phyloP scores from a whole-genome alignment of 2,888 invertebrate genomes.

The Siphonodentalium dalli region DNA sequence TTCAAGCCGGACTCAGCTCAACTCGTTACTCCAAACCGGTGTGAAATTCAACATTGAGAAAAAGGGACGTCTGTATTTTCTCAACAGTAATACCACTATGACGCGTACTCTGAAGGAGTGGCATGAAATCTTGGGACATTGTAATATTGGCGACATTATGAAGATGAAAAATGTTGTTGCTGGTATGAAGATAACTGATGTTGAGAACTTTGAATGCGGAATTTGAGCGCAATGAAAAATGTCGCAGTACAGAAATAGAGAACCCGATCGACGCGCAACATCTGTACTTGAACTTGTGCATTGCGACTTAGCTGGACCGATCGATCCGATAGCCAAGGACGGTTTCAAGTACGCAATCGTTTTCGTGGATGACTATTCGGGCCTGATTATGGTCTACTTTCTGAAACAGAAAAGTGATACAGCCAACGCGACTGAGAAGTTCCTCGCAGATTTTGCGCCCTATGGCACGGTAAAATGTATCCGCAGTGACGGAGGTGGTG shows the following conservation, averaged over 20 bases:
- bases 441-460: slow-evolving; percentile 15
- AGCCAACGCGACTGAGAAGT: slow-evolving; percentile 11
- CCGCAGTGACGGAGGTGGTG: too few relatives aligned
- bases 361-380: slow-evolving; percentile 22
- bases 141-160: slow-evolving; percentile 19
- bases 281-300: slow-evolving; percentile 3
- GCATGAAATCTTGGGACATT: slow-evolving; percentile 29
- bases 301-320: slow-evolving; percentile 21
- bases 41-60: slow-evolving; percentile 24
- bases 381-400: slow-evolving; percentile 9
- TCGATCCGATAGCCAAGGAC: slow-evolving; percentile 17
- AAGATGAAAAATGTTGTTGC: slow-evolving; percentile 19
- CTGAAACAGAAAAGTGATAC: slow-evolving; percentile 13
- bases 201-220: slow-evolving; percentile 13
- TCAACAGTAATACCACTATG: too few relatives aligned
- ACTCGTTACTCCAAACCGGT: slow-evolving; percentile 2
- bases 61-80: slow-evolving; percentile 20
- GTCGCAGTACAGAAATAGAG: slow-evolving; percentile 16
- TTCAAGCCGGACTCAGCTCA: too few relatives aligned
- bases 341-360: slow-evolving; percentile 21
- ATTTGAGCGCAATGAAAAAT: slow-evolving; percentile 21
- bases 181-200: slow-evolving; percentile 4
- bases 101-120: too few relatives aligned
- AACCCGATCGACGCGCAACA: slow-evolving; percentile 15
- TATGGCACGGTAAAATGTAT: too few relatives aligned